Conservation (phyloP, 1,140 invertebrate species). For the Cydia amplana region DNA sequence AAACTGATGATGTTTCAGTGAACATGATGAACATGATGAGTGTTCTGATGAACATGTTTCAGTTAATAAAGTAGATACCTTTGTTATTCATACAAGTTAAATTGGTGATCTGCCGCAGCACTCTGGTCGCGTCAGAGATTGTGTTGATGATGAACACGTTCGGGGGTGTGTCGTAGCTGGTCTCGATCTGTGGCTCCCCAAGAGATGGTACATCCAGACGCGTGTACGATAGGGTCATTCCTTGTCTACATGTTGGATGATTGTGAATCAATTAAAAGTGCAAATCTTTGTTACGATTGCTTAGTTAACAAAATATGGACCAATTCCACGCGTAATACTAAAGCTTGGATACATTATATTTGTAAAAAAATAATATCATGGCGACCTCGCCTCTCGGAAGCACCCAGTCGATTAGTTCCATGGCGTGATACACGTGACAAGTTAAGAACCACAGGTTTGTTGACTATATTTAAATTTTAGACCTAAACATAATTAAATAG, state of each 20-base stretch:
- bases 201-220: constrained; percentile 49
- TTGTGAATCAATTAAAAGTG: background rate
- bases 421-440: no score
- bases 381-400: background rate
- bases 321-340: no score
- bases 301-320: no score
- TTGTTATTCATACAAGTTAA: constrained; percentile 42
- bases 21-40: no score
- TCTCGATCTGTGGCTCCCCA: constrained; percentile 38
- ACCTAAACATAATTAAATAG: background rate
- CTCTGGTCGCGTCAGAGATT: constrained; percentile 72
- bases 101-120: constrained; percentile 67
- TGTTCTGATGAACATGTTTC: constrained; percentile 10
- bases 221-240: constrained; percentile 43
- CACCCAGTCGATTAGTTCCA: no score
- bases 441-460: no score
- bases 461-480: no score
- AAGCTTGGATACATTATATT: no score
- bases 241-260: background rate
- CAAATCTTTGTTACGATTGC: no score
- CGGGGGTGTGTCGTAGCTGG: constrained; percentile 56
- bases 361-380: background rate
- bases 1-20: background rate
- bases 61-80: constrained; percentile 21
- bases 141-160: constrained; percentile 82